These are phyloP conservation scores for Malachius bipustulatus DNA, from an alignment of 2,888 invertebrate species.

Conservation along the genomic window DNA sequence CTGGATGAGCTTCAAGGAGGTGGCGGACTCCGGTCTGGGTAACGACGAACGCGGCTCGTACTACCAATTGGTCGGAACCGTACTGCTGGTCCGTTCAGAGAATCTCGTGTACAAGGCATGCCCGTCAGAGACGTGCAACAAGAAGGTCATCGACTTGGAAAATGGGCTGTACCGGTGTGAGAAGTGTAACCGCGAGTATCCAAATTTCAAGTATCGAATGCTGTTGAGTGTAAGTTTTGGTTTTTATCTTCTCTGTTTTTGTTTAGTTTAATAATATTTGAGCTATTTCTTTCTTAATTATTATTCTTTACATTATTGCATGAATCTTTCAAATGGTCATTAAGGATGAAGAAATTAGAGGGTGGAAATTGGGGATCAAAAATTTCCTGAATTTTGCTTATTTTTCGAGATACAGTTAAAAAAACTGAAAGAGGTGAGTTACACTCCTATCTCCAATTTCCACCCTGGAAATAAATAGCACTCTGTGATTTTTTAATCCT, in stretches of 20 bases:
- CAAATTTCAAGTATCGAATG: constrained; percentile 76
- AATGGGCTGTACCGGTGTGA: constrained; percentile 89
- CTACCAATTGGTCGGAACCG: constrained; percentile 64
- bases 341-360: no score
- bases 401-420: no score
- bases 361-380: no score
- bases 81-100: constrained; percentile 67
- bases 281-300: constrained; percentile 1
- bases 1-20: constrained; percentile 69
- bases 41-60: constrained; percentile 70
- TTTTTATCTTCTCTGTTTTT: no score
- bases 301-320: no score
- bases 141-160: constrained; percentile 82
- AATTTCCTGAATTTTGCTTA: no score
- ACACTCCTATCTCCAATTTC: no score
- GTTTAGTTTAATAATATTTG: no score
- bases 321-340: no score
- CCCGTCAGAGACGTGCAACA: constrained; percentile 79
- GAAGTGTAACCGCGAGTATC: constrained; percentile 78
- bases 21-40: constrained; percentile 57
- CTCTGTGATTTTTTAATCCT: no score
- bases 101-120: constrained; percentile 89
- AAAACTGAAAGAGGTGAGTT: no score
- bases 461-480: no score
- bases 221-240: constrained; percentile 68